phyloP scores from a whole-genome alignment of 2,113 vertebrate genomes.

The Tretioscincus oriximinensis region DNA sequence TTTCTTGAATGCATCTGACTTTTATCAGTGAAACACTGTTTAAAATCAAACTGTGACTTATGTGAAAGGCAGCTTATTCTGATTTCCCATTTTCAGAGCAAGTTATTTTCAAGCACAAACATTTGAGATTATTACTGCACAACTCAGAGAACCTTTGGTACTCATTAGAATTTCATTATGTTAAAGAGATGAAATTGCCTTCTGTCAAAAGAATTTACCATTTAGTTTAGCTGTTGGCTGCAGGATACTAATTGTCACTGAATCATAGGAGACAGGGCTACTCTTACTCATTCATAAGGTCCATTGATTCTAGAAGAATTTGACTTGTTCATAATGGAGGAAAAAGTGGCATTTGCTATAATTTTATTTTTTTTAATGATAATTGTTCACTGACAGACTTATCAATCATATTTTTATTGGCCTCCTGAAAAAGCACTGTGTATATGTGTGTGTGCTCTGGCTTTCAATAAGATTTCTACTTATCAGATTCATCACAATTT shows the following conservation, averaged over 20 bases:
- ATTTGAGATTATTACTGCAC: slow-evolving; percentile 57
- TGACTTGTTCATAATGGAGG: not conserved
- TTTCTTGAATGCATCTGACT: not conserved
- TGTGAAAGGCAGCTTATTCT: slow-evolving; percentile 50
- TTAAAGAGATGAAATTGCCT: slow-evolving; percentile 44
- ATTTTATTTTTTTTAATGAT: slow-evolving; percentile 61
- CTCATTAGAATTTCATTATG: slow-evolving; percentile 59
- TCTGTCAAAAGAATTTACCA: slow-evolving; percentile 44
- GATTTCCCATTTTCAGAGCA: slow-evolving; percentile 47
- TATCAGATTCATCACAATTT: slow-evolving; percentile 34
- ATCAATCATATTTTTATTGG: slow-evolving; percentile 51
- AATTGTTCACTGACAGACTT: slow-evolving; percentile 45
- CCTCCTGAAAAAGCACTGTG: slow-evolving; percentile 37
- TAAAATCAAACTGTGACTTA: slow-evolving; percentile 15
- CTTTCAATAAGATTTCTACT: slow-evolving; percentile 22
- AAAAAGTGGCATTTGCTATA: not conserved
- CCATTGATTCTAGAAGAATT: slow-evolving; percentile 16
- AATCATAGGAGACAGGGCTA: slow-evolving; percentile 35
- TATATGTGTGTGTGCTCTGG: not conserved
- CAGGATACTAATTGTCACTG: slow-evolving; percentile 31
- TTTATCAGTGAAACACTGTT: not conserved
- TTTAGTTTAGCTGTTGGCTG: slow-evolving; percentile 39
- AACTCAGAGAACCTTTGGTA: slow-evolving; percentile 51
- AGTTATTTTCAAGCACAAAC: slow-evolving; percentile 63
- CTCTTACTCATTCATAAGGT: slow-evolving; percentile 20